Evolutionary conservation across 2,113 vertebrate species (phyloP).

Genomic region (Tachuris rubrigastra): DNA sequence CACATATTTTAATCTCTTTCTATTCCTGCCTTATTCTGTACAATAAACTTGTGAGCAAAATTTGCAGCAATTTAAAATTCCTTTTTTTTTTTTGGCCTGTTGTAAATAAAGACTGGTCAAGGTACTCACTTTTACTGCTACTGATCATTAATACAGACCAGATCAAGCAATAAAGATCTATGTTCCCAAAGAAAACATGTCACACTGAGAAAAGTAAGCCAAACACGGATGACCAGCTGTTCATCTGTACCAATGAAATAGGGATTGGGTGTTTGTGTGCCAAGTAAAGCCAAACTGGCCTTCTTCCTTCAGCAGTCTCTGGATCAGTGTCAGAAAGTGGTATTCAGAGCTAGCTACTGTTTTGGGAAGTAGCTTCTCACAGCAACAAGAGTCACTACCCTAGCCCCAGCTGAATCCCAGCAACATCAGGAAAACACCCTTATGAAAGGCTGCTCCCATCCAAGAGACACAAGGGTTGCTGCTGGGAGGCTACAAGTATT

Average conservation of each 20-base stretch:
- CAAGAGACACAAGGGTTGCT: not conserved
- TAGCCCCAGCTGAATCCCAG: not conserved
- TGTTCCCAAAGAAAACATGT: not conserved
- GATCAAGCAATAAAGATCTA: not conserved
- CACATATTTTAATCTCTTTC: not conserved
- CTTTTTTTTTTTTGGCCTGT: not conserved
- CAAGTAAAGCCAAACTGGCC: not conserved
- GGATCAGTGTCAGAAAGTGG: not conserved
- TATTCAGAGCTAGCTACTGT: not conserved
- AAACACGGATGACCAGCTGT: not conserved
- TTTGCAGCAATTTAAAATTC: not conserved
- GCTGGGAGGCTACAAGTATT: not conserved
- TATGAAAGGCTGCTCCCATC: not conserved
- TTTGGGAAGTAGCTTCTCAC: not conserved
- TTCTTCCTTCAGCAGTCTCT: not conserved
- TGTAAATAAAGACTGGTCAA: not conserved
- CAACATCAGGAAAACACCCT: not conserved
- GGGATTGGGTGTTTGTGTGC: not conserved
- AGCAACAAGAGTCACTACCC: not conserved
- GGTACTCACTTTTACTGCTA: not conserved
- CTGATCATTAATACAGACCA: not conserved
- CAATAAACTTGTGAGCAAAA: not conserved
- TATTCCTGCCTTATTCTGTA: not conserved
- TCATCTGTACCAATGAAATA: not conserved
- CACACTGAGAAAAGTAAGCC: not conserved